phyloP scores from a whole-genome alignment of 2,113 vertebrate species.

The Egretta garzetta region DNA sequence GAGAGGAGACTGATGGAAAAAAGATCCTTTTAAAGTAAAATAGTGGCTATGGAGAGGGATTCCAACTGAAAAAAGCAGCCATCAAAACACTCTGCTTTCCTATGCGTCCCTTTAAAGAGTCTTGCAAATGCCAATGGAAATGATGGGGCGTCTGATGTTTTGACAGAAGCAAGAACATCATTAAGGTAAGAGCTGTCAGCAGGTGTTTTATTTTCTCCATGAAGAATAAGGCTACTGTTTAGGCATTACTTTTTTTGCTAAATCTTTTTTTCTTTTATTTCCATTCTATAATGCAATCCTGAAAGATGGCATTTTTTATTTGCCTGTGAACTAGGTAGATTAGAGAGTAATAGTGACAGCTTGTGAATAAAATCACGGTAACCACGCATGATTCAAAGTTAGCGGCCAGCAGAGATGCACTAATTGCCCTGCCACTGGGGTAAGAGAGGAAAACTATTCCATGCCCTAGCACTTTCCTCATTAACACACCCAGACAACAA shows the following conservation, averaged over 20 bases:
- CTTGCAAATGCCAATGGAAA: constrained; percentile 33
- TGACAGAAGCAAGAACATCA: constrained; percentile 46
- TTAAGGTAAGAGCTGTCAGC: constrained; percentile 57
- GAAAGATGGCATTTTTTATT: constrained; percentile 10
- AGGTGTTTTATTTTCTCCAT: constrained; percentile 42
- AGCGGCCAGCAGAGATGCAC: background rate
- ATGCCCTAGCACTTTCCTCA: background rate
- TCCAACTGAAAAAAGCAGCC: background rate
- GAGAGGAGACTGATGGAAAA: background rate
- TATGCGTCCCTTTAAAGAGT: background rate
- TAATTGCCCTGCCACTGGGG: background rate
- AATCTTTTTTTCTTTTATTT: constrained; percentile 32
- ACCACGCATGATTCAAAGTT: background rate
- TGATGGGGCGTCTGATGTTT: constrained; percentile 12
- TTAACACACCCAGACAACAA: background rate
- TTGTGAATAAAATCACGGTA: background rate
- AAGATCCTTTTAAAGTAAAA: background rate
- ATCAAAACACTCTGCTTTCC: constrained; percentile 16
- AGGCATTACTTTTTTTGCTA: constrained; percentile 34
- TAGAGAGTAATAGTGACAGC: constrained; percentile 8
- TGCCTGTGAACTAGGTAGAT: constrained; percentile 12
- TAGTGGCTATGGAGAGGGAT: background rate
- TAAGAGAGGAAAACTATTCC: background rate
- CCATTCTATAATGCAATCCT: background rate
- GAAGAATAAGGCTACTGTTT: constrained; percentile 33